Percentiles rank a stretch among this genome's conserved stretches.
Conservation (phyloP, 2,113 vertebrate species). For the Caloenas nicobarica region DNA sequence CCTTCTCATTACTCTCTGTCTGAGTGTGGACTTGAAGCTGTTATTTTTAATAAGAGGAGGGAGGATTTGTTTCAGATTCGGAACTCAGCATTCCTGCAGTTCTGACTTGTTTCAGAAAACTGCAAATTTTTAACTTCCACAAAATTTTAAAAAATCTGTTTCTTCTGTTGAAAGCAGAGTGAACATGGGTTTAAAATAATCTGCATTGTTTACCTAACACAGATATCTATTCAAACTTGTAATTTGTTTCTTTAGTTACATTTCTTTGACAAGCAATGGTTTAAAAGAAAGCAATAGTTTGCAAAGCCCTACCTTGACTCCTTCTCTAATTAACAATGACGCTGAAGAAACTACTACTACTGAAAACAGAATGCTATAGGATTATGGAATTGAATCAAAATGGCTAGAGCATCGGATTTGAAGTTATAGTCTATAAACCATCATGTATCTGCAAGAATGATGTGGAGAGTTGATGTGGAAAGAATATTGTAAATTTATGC, state of each 20-base stretch:
- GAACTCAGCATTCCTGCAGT: neutral
- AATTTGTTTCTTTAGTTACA: neutral
- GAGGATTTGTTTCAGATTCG: neutral
- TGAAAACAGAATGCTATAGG: neutral
- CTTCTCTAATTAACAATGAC: neutral
- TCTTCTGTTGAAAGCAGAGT: neutral
- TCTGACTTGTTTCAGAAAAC: neutral
- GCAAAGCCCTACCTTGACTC: neutral
- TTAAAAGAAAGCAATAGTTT: neutral
- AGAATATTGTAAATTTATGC: neutral
- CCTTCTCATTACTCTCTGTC: neutral
- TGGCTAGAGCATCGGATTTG: neutral
- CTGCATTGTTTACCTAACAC: neutral
- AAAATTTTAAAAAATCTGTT: neutral
- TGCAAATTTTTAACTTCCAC: neutral
- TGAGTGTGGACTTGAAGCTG: neutral
- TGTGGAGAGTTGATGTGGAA: neutral
- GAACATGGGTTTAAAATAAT: neutral
- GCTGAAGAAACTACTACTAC: neutral
- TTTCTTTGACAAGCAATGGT: neutral
- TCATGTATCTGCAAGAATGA: rapidly evolving
- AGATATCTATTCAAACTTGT: neutral
- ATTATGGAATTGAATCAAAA: neutral
- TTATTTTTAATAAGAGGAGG: neutral
- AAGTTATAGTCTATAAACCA: neutral